phyloP scores from a whole-genome alignment of 2,113 vertebrate species.

The Pygoscelis antarcticus region DNA sequence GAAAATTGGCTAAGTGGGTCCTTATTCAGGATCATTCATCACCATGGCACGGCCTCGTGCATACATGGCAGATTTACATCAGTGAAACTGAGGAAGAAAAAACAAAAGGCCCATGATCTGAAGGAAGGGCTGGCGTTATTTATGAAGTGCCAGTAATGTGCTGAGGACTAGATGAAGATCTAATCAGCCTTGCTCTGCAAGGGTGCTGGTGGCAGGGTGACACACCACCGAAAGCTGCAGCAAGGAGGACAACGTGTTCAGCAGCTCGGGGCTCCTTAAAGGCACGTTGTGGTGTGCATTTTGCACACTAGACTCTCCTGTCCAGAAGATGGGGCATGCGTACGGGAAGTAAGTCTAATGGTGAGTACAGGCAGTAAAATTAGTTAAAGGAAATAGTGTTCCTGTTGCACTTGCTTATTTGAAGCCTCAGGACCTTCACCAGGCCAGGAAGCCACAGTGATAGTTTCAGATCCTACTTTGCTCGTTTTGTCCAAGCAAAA shows the following conservation, averaged over 20 bases:
- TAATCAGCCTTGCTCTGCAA: neutral
- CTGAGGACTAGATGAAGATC: neutral
- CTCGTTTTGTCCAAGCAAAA: neutral
- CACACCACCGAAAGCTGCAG: rapidly evolving
- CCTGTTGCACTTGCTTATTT: neutral
- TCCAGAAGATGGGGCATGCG: rapidly evolving
- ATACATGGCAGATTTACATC: neutral
- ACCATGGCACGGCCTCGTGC: neutral
- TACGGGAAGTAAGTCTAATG: neutral
- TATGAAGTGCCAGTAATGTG: neutral
- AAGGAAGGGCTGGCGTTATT: neutral
- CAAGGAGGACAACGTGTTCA: rapidly evolving
- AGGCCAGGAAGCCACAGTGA: neutral
- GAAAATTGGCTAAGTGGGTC: neutral
- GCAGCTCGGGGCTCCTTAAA: neutral
- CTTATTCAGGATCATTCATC: neutral
- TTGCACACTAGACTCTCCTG: no score
- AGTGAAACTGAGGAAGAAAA: neutral
- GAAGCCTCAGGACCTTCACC: neutral
- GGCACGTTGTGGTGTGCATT: neutral
- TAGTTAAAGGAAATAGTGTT: neutral
- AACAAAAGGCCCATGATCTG: neutral
- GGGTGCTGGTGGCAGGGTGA: neutral
- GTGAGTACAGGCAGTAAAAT: neutral
- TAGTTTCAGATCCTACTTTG: neutral